These are phyloP conservation scores for Anoplopoma fimbria DNA, from an alignment of 2,113 vertebrate genomes.

Conservation along the genomic window DNA sequence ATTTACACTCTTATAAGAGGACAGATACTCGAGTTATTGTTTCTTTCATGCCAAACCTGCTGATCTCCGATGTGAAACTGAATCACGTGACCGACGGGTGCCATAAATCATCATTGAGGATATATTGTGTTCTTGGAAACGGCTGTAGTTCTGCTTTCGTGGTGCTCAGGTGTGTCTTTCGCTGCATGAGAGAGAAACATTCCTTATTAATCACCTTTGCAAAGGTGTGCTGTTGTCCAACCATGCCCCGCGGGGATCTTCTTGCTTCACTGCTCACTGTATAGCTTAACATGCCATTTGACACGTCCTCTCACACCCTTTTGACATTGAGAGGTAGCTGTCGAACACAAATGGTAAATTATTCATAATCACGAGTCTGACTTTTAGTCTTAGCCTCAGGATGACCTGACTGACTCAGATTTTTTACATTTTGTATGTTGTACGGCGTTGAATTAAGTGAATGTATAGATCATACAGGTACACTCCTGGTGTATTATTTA, in stretches of 20 bases:
- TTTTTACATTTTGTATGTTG: background rate
- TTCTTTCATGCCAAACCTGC: conserved; percentile 6
- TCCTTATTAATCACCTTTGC: conserved; percentile 22
- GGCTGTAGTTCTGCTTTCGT: background rate
- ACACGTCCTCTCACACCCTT: conserved; percentile 16
- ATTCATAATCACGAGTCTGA: conserved; percentile 15
- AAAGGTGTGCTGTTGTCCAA: background rate
- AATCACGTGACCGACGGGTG: background rate
- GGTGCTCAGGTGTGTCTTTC: background rate
- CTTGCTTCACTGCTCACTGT: conserved; percentile 13
- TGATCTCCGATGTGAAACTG: background rate
- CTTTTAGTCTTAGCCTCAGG: background rate
- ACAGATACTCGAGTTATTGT: background rate
- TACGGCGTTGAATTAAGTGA: background rate
- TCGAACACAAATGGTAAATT: background rate
- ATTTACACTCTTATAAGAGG: background rate
- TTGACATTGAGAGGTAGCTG: conserved; percentile 19
- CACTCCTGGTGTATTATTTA: background rate
- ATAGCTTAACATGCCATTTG: conserved; percentile 5
- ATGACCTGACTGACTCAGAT: too few relatives aligned
- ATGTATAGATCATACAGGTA: background rate
- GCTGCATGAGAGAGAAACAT: background rate
- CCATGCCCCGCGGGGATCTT: background rate
- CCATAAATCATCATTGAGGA: conserved; percentile 36
- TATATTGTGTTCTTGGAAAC: background rate